Evolutionary conservation across 2,888 invertebrate species (phyloP).

Genomic region (Hermodice carunculata): DNA sequence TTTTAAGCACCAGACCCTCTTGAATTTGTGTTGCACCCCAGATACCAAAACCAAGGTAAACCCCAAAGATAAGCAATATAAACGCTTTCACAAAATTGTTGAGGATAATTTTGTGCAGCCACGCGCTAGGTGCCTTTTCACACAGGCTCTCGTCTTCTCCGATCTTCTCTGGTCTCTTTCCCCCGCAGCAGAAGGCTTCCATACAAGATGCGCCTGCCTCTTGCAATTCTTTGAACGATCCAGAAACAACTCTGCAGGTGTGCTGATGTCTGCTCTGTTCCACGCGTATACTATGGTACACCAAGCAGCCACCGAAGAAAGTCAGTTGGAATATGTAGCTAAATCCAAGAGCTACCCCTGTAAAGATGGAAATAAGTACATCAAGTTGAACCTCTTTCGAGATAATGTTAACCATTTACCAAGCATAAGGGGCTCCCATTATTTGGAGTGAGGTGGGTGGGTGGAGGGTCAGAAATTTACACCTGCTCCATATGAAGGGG

Average conservation of each 20-base stretch:
- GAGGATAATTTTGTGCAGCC: neutral
- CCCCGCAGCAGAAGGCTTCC: neutral
- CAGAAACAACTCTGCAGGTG: neutral
- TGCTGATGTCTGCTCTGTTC: neutral
- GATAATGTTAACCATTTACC: no score
- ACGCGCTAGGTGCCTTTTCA: neutral
- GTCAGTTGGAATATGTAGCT: neutral
- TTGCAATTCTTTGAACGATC: no score
- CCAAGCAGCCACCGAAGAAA: neutral
- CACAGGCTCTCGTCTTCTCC: neutral
- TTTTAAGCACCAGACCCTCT: neutral
- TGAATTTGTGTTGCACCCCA: neutral
- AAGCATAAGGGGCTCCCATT: no score
- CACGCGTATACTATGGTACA: neutral
- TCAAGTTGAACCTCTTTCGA: no score
- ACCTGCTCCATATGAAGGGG: no score
- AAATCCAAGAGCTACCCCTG: neutral
- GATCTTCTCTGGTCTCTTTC: neutral
- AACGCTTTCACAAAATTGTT: no score
- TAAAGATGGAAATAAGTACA: neutral
- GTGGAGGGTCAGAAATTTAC: no score
- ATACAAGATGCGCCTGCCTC: no score
- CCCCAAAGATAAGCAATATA: neutral
- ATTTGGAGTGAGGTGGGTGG: no score
- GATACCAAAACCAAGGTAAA: neutral